Conservation (phyloP, 2,888 invertebrate species). For the Mimachlamys varia region DNA sequence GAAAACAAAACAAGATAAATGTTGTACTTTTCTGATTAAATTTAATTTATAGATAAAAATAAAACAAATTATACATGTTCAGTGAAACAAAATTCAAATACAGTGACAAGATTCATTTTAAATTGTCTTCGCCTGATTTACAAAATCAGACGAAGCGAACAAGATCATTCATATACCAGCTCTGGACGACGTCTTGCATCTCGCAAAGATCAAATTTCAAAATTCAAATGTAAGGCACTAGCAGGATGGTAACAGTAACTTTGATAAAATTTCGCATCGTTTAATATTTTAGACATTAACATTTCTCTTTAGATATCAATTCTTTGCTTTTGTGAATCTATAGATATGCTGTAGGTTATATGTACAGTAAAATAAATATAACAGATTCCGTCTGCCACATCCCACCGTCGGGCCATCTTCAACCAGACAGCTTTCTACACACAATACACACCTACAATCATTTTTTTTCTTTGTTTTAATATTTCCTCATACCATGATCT, state of each 20-base stretch:
- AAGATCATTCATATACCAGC: neutral
- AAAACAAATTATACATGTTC: constrained; percentile 32
- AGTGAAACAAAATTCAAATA: constrained; percentile 36
- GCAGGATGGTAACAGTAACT: constrained; percentile 8
- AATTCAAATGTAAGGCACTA: constrained; percentile 12
- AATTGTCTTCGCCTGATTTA: neutral
- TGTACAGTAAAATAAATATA: constrained; percentile 11
- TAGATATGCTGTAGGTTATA: neutral
- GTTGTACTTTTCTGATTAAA: neutral
- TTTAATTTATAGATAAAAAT: constrained; percentile 36
- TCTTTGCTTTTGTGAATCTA: neutral
- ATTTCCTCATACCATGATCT: neutral
- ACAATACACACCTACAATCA: neutral
- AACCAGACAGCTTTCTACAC: neutral
- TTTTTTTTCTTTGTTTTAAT: neutral
- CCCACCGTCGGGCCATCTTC: neutral
- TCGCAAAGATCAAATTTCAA: constrained; percentile 7
- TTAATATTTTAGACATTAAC: neutral
- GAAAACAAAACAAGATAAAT: neutral
- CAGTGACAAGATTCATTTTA: constrained; percentile 12
- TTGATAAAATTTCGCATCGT: neutral
- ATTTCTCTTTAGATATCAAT: neutral
- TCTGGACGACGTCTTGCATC: constrained; percentile 5
- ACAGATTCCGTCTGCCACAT: neutral
- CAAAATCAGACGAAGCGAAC: neutral